phyloP scores from a whole-genome alignment of 2,113 vertebrate species.

The Nasalis larvatus region DNA sequence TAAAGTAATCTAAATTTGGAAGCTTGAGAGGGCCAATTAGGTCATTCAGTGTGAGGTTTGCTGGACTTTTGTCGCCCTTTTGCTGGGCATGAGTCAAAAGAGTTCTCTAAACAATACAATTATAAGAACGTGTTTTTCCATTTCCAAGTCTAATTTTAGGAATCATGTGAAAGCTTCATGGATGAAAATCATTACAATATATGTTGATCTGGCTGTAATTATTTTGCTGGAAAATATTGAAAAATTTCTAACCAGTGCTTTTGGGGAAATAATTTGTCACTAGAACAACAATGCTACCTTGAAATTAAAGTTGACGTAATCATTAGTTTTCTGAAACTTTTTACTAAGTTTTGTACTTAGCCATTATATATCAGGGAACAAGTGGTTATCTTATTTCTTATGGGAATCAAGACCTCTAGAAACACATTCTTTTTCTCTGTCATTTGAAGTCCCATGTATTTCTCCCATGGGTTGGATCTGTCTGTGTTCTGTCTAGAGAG shows the following conservation, averaged over 20 bases:
- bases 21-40: not conserved
- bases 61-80: not conserved
- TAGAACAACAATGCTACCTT: not conserved
- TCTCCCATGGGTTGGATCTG: constrained; percentile 33
- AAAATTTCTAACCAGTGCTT: constrained; percentile 11
- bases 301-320: not conserved
- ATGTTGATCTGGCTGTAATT: not conserved
- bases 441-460: not conserved
- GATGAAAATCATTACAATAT: not conserved
- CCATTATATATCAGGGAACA: not conserved
- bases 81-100: not conserved
- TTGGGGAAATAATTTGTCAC: not conserved
- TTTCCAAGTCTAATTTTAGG: constrained; percentile 15
- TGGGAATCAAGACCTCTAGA: not conserved
- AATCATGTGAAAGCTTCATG: not conserved
- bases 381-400: constrained; percentile 21
- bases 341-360: not conserved
- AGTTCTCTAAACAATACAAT: not conserved
- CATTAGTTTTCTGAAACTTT: constrained; percentile 34
- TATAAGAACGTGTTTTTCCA: not conserved
- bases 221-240: not conserved
- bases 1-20: not conserved
- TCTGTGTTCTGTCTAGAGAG: constrained; percentile 11
- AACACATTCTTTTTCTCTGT: constrained; percentile 16
- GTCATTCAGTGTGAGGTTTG: not conserved